A percentile compares a stretch with the other conserved stretches of the same genome.
These are phyloP conservation scores for Larimichthys polyactis DNA, from an alignment of 2,113 vertebrate genomes.

Conservation along the genomic window DNA sequence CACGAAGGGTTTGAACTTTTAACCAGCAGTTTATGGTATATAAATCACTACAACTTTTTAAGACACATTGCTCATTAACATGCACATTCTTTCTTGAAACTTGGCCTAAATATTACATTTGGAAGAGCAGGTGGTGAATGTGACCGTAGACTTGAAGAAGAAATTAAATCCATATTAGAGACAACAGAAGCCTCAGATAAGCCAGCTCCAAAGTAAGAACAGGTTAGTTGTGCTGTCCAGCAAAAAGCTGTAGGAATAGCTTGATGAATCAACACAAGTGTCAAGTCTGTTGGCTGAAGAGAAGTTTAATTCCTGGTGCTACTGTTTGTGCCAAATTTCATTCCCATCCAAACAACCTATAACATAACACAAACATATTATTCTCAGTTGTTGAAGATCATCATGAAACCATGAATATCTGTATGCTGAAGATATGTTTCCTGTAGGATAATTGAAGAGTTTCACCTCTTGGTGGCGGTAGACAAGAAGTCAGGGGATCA, in stretches of 20 bases:
- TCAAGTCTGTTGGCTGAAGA: no score
- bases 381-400: not conserved
- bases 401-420: not conserved
- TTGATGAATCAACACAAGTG: no score
- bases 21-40: not conserved
- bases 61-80: not conserved
- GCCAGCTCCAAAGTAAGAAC: not conserved
- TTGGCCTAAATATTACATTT: not conserved
- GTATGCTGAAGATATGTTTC: not conserved
- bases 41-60: not conserved
- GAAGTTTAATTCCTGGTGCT: no score
- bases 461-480: not conserved
- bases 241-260: not conserved
- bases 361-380: not conserved
- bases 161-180: not conserved
- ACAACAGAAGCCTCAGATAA: not conserved
- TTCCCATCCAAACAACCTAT: not conserved
- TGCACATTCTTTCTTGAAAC: not conserved
- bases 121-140: not conserved
- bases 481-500: not conserved
- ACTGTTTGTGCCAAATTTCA: not conserved
- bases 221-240: not conserved
- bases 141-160: not conserved
- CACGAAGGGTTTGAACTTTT: not conserved
- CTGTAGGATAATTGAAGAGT: not conserved